Conservation (phyloP, 2,888 invertebrate genomes). For the Ectemnius lituratus region DNA sequence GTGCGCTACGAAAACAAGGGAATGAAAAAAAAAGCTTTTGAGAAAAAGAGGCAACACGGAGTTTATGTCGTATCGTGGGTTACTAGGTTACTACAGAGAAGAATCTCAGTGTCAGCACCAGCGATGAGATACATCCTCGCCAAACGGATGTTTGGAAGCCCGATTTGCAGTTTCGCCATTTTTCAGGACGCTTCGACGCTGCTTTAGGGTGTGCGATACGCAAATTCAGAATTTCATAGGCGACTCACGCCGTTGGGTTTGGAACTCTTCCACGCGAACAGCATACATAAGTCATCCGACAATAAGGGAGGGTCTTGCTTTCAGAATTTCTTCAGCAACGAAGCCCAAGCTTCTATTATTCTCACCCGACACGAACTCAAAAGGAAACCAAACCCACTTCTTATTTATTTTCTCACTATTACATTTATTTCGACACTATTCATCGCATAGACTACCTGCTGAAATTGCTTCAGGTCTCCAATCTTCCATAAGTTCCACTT, state of each 20-base stretch:
- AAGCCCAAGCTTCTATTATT: not conserved
- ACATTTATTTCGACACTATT: too few relatives aligned
- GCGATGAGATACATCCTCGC: constrained; percentile 6
- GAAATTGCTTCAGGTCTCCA: too few relatives aligned
- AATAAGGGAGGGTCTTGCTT: constrained; percentile 11
- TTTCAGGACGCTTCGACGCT: too few relatives aligned
- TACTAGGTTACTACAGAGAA: not conserved
- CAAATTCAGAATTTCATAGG: constrained; percentile 23
- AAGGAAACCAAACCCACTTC: too few relatives aligned
- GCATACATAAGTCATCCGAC: constrained; percentile 30
- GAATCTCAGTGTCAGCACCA: not conserved
- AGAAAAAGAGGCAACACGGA: not conserved
- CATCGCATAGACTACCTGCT: too few relatives aligned
- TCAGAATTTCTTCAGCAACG: constrained; percentile 19
- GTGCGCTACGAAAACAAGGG: too few relatives aligned
- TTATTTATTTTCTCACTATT: too few relatives aligned
- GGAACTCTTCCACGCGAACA: constrained; percentile 24
- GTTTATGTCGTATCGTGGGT: not conserved
- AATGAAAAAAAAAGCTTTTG: too few relatives aligned
- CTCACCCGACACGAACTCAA: not conserved
- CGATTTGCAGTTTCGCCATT: constrained; percentile 17
- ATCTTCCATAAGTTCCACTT: too few relatives aligned
- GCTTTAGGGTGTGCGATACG: constrained; percentile 8
- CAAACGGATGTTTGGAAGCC: not conserved
- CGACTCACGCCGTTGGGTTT: constrained; percentile 20